These are phyloP conservation scores for Drosophila erecta DNA, from an alignment of 1,140 invertebrate species.

Conservation along the genomic window DNA sequence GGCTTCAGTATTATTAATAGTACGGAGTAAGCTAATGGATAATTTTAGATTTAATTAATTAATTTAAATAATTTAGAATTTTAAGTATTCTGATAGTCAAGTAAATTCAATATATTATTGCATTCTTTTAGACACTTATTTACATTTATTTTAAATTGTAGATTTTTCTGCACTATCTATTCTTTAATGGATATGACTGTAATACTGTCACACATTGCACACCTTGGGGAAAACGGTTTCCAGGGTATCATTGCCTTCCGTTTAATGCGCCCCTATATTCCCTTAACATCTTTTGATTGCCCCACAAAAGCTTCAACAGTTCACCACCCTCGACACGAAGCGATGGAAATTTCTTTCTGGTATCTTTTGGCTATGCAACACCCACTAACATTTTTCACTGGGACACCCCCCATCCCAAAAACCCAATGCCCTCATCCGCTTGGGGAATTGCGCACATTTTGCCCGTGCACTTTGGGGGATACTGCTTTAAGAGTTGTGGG, in stretches of 20 bases:
- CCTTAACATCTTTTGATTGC: slow-evolving; percentile 17
- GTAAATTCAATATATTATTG: not conserved
- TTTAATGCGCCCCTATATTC: not conserved
- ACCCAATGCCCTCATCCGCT: not conserved
- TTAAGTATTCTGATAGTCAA: no score
- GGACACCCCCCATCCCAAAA: not conserved
- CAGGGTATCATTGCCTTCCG: not conserved
- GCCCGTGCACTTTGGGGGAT: slow-evolving; percentile 34
- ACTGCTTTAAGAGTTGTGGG: slow-evolving; percentile 9
- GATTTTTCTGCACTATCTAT: no score
- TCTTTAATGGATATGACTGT: no score
- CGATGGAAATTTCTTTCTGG: slow-evolving; percentile 19
- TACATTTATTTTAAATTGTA: no score
- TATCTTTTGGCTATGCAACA: slow-evolving; percentile 26
- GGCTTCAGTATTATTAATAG: not conserved
- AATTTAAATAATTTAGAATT: no score
- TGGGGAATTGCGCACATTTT: slow-evolving; percentile 32
- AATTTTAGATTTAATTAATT: no score
- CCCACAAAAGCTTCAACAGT: slow-evolving; percentile 36
- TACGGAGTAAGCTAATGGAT: not conserved
- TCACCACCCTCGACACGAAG: slow-evolving; percentile 6
- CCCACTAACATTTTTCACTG: no score
- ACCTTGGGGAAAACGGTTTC: not conserved
- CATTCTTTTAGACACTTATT: not conserved
- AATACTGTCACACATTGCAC: not conserved